Base-by-base conservation (phyloP, 1,140 invertebrate species). In the Meloidogyne chitwoodi region DNA sequence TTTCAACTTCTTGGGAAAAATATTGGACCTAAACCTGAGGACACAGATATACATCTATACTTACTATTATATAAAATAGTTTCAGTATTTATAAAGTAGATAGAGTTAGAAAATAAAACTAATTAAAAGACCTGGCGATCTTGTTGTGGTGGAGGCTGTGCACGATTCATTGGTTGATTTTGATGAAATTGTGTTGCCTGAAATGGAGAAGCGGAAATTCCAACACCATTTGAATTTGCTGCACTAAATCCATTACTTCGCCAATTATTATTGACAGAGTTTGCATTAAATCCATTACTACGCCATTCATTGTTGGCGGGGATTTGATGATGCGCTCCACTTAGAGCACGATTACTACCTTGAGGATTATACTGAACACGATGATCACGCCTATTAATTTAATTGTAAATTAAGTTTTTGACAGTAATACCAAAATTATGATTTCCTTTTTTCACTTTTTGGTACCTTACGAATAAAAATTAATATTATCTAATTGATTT, bases 311-410 rank as follows among this genome's bases (percentile, higher is more conserved):
- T 56, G n/a, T 56, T 56, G 4, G 19, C 4, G 10, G 19, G n/a
- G n/a, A 1, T n/a, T 6, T n/a, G 6, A n/a, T 56, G 48, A 56
- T 56, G 44, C 16, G 6, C 10, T n/a, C 19, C 19, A 56, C 4
- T 38, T 8, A 8, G 34, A 38, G 68, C 69, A 65, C 69, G 14
- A 29, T n/a, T 44, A 44, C 2, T 14, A n/a, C 16, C 26, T 69
- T 27, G 24, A n/a, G 61, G 34, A 68, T 61, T 67, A 31, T 78
- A 70, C 48, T 85, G 83, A 24, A 83, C 77, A 84, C 83, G 83
- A 68, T 85, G 84, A 81, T 85, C 83, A 41, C 83, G 83, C 19
- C 75, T 79, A 66, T 19, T 19, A 19, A 16, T 63, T 63, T 56
- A n/a, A 19, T 72, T 34, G 63, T 26, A 16, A 11, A 19, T 22